Conservation (phyloP, 2,888 invertebrate species). For the Eucera pruinosa region DNA sequence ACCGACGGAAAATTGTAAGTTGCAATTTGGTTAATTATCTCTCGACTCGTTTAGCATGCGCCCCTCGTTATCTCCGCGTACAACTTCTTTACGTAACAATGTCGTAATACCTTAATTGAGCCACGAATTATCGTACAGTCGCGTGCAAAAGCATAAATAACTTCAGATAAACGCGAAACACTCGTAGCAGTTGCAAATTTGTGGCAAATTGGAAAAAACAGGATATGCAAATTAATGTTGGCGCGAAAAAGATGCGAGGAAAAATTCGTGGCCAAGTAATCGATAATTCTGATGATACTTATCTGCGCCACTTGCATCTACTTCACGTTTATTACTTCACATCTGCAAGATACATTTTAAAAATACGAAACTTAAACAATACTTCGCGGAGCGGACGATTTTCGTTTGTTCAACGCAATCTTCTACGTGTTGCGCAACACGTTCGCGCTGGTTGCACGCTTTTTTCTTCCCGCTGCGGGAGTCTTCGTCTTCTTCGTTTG, state of each 20-base stretch:
- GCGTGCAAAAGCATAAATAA: background rate
- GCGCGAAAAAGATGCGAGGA: too few species aligned
- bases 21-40: constrained; percentile 17
- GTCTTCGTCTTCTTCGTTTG: constrained; percentile 67
- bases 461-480: constrained; percentile 63
- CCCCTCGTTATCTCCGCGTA: constrained; percentile 16
- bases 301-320: too few species aligned
- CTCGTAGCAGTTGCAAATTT: too few species aligned
- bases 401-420: background rate
- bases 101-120: constrained; percentile 1
- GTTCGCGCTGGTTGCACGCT: constrained; percentile 70
- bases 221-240: too few species aligned
- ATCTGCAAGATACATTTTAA: background rate
- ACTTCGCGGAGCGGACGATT: background rate
- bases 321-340: background rate
- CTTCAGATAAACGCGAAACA: too few species aligned
- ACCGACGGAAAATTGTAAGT: constrained; percentile 24
- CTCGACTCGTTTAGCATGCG: background rate
- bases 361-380: background rate
- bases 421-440: constrained; percentile 22
- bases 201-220: too few species aligned
- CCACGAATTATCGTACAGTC: background rate
- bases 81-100: constrained; percentile 32
- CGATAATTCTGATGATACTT: too few species aligned
- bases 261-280: too few species aligned